A percentile compares a stretch with the other conserved stretches of the same genome.
Conservation (phyloP, 2,113 vertebrate genomes). For the Ptyas mucosa region DNA sequence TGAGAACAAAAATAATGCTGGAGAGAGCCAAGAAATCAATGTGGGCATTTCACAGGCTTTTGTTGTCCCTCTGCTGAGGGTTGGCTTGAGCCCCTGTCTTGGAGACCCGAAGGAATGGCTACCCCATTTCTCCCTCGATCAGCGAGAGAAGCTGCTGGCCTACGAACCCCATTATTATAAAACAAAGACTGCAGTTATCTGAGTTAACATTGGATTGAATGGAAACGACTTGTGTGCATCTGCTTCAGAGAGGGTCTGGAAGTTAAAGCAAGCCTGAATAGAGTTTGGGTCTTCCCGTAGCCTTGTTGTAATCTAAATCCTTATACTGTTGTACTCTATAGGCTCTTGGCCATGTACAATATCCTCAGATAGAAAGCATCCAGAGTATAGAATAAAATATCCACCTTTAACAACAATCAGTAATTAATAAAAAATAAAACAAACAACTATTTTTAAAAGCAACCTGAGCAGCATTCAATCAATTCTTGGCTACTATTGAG, state of each 20-base stretch:
- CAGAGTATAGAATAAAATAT: neutral
- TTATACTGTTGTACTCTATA: neutral
- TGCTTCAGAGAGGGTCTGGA: neutral
- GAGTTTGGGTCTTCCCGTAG: fast-evolving
- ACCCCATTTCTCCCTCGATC: neutral
- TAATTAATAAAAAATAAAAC: neutral
- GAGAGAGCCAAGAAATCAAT: conserved; percentile 55
- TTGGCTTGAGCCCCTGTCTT: conserved; percentile 24
- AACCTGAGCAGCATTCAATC: neutral
- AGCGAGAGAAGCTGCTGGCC: neutral
- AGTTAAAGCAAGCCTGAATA: neutral
- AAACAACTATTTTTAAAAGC: neutral
- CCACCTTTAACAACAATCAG: neutral
- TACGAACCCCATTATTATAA: neutral
- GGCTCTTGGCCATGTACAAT: neutral
- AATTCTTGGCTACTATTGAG: neutral
- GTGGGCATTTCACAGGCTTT: conserved; percentile 59
- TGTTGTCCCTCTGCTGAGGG: conserved; percentile 7
- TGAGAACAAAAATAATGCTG: conserved; percentile 39
- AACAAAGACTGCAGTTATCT: neutral
- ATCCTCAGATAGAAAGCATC: neutral
- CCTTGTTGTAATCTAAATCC: neutral
- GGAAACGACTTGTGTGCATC: neutral
- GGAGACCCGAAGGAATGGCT: conserved; percentile 3
- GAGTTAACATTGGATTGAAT: neutral